Evolutionary conservation across 2,797 vertebrate species (phyloP).

Genomic region (Alfaro cultratus): DNA sequence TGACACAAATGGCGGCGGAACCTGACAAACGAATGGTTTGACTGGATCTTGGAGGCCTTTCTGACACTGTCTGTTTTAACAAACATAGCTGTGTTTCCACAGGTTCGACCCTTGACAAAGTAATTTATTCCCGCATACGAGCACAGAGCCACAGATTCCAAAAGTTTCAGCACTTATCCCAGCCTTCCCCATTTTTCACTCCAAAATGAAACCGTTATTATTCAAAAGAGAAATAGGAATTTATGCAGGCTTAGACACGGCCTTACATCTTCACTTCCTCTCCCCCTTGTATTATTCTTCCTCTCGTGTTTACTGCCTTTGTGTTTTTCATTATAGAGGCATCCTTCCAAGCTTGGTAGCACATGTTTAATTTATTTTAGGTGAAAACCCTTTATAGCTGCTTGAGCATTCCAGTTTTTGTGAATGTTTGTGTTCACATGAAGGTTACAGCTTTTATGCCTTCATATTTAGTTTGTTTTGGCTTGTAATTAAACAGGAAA

Average conservation of each 20-base stretch:
- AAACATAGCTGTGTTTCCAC: constrained; percentile 55
- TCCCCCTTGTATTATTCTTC: constrained; percentile 18
- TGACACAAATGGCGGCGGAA: constrained; percentile 38
- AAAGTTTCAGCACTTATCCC: constrained; percentile 71
- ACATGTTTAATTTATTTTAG: constrained; percentile 41
- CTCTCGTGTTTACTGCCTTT: constrained; percentile 25
- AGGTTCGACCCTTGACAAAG: constrained; percentile 60
- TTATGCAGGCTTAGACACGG: constrained; percentile 70
- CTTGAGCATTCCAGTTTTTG: constrained; percentile 7
- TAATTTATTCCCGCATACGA: constrained; percentile 72
- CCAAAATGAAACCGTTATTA: constrained; percentile 66
- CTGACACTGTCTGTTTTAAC: constrained; percentile 45
- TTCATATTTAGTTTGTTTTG: not conserved
- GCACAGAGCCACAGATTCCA: constrained; percentile 68
- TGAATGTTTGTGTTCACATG: constrained; percentile 13
- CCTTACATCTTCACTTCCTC: constrained; percentile 63
- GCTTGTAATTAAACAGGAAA: not conserved
- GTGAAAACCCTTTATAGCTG: not conserved
- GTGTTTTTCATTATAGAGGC: constrained; percentile 36
- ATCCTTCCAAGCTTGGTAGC: constrained; percentile 5
- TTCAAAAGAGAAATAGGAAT: constrained; percentile 75
- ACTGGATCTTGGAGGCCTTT: constrained; percentile 52
- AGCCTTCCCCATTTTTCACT: constrained; percentile 67
- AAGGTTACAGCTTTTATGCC: not conserved
- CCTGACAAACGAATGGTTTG: constrained; percentile 65